Percentiles rank a stretch among this genome's conserved stretches.
These are phyloP conservation scores for Ophion obscuratus DNA, from an alignment of 2,888 invertebrate genomes.

Conservation along the genomic window DNA sequence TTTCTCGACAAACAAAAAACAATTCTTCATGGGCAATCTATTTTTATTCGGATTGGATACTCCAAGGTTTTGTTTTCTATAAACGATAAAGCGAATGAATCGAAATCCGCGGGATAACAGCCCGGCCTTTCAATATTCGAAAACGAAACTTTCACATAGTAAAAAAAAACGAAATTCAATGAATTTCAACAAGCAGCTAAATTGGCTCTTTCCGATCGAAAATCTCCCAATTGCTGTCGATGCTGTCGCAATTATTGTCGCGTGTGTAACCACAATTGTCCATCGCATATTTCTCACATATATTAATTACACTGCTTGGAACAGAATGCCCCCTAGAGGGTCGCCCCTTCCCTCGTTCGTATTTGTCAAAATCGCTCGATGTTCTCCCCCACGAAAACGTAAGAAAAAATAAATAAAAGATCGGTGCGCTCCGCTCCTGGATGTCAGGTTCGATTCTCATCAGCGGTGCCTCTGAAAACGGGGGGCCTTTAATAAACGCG, in stretches of 20 bases:
- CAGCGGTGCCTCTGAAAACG: conserved; percentile 28
- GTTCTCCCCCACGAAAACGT: conserved; percentile 31
- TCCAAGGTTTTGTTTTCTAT: not conserved
- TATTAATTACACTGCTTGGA: not conserved
- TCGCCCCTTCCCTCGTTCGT: not conserved
- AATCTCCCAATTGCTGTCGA: not conserved
- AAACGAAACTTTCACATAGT: not conserved
- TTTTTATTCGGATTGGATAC: not conserved
- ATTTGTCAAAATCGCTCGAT: not conserved
- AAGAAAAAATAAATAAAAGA: not conserved
- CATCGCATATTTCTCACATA: not conserved
- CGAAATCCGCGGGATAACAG: not conserved
- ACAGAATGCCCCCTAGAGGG: too few species aligned
- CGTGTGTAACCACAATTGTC: conserved; percentile 3
- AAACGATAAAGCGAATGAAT: not conserved
- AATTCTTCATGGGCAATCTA: not conserved
- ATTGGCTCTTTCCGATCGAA: not conserved
- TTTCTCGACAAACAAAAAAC: not conserved
- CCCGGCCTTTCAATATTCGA: not conserved
- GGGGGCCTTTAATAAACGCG: conserved; percentile 64
- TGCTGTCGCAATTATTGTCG: conserved; percentile 3
- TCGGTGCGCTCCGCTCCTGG: not conserved
- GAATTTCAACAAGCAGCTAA: not conserved
- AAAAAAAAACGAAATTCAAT: conserved; percentile 1
- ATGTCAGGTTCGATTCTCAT: conserved; percentile 31